Conservation (phyloP, 2,113 vertebrate species). For the Serinus canaria region DNA sequence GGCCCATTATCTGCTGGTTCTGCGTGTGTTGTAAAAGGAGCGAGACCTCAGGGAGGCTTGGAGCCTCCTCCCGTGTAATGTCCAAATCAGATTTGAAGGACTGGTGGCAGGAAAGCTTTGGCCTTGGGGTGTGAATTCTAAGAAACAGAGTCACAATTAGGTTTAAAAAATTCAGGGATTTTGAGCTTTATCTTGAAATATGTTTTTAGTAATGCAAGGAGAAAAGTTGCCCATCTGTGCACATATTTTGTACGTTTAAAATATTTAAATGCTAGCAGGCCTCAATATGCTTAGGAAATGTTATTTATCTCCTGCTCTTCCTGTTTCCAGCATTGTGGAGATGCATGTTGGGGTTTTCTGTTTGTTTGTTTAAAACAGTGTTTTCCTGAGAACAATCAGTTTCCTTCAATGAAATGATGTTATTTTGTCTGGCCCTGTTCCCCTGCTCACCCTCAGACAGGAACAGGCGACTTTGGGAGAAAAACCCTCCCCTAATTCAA, state of each 20-base stretch:
- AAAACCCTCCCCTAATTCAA: background rate
- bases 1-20: conserved; percentile 78
- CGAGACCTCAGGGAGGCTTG: conserved; percentile 77
- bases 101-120: conserved; percentile 80
- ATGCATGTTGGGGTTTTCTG: background rate
- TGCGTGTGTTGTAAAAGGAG: conserved; percentile 69
- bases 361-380: background rate
- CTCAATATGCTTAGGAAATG: conserved; percentile 69
- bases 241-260: conserved; percentile 72
- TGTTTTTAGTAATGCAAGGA: conserved; percentile 67
- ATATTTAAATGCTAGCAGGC: conserved; percentile 72
- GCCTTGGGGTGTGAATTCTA: conserved; percentile 80
- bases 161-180: conserved; percentile 84
- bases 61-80: conserved; percentile 77
- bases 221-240: conserved; percentile 80
- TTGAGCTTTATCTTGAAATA: conserved; percentile 78
- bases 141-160: conserved; percentile 80
- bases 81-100: conserved; percentile 78
- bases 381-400: conserved; percentile 24
- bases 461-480: background rate
- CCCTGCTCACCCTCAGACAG: background rate
- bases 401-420: background rate
- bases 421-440: background rate
- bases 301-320: conserved; percentile 59
- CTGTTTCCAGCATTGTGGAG: background rate